These are phyloP conservation scores for Cabera pusaria DNA, from an alignment of 2,888 invertebrate genomes.

Conservation along the genomic window DNA sequence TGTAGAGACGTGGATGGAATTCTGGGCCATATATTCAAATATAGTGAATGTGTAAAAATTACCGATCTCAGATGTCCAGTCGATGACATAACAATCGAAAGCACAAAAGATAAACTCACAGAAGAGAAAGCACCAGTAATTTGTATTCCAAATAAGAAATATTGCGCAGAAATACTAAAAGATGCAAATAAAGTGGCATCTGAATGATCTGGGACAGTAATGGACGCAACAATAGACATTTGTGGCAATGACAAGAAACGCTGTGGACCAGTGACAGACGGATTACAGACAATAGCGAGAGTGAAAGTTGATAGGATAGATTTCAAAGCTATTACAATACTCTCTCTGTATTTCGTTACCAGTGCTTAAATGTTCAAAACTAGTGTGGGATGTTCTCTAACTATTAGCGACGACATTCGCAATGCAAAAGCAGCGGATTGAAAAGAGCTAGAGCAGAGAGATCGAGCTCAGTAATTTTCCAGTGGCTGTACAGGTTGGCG, in stretches of 20 bases:
- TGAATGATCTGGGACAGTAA: background rate
- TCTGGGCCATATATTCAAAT: no score
- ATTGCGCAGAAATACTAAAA: background rate
- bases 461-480: no score
- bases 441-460: no score
- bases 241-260: constrained; percentile 4
- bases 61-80: no score
- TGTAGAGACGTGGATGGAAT: no score
- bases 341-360: background rate
- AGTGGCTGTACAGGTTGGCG: no score
- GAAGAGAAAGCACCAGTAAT: constrained; percentile 1
- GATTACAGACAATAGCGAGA: constrained; percentile 12
- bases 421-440: no score
- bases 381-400: no score
- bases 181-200: background rate
- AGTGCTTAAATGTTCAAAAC: no score
- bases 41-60: no score
- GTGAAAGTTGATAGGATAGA: constrained; percentile 12
- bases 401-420: no score
- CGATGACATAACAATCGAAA: background rate
- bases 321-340: constrained; percentile 1
- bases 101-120: background rate
- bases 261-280: constrained; percentile 7
- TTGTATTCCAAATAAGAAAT: background rate
- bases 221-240: background rate